phyloP scores from a whole-genome alignment of 1,140 invertebrate genomes.

The Melanaphis sacchari region DNA sequence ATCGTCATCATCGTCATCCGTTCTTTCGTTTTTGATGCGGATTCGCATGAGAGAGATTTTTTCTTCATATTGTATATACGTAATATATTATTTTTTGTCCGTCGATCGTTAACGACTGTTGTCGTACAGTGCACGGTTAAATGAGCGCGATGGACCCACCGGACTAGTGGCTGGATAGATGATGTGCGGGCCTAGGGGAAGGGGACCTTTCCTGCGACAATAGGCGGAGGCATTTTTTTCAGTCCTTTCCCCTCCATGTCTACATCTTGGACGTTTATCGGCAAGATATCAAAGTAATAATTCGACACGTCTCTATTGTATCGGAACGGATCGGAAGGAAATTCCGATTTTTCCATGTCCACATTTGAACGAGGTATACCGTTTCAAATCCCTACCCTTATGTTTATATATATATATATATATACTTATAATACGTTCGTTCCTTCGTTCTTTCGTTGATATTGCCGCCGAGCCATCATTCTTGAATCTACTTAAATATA shows the following conservation, averaged over 20 bases:
- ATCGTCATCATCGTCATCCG: neutral
- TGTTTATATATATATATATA: neutral
- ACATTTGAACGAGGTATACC: neutral
- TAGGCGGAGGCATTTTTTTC: constrained; percentile 31
- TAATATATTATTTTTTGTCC: neutral
- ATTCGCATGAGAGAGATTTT: neutral
- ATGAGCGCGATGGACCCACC: constrained; percentile 1
- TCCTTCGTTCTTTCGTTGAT: neutral
- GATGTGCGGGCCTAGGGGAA: neutral
- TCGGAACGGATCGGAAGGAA: constrained; percentile 57
- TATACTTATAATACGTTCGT: neutral
- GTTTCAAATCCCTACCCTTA: neutral
- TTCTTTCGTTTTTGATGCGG: neutral
- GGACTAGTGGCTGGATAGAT: neutral
- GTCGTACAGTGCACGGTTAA: neutral
- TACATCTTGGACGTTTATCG: neutral
- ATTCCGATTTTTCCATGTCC: constrained; percentile 47
- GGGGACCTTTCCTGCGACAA: neutral
- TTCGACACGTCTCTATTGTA: constrained; percentile 57
- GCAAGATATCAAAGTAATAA: constrained; percentile 53
- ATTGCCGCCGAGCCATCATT: neutral
- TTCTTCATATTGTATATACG: neutral
- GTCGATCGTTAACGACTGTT: neutral
- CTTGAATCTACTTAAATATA: neutral
- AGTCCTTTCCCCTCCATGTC: neutral